Evolutionary conservation across 1,140 invertebrate genomes (phyloP).

Genomic region (Maconellicoccus hirsutus): DNA sequence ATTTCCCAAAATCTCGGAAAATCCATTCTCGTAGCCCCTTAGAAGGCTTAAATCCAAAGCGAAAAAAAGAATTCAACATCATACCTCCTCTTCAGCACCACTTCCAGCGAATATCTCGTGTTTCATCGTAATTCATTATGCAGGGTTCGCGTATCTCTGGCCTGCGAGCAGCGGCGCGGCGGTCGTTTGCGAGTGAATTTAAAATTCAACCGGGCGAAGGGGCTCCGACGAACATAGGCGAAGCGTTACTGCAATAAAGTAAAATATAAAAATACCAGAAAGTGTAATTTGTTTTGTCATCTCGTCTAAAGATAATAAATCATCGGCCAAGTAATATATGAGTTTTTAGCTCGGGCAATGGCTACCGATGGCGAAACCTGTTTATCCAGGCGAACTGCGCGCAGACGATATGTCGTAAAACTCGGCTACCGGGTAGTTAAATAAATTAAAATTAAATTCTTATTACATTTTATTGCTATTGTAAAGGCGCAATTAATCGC

Average conservation of each 20-base stretch:
- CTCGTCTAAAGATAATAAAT: slow-evolving; percentile 19
- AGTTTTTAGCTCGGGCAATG: neutral
- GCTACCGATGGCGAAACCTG: slow-evolving; percentile 10
- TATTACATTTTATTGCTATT: slow-evolving; percentile 21
- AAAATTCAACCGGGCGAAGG: too few relatives aligned
- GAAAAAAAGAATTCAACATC: too few relatives aligned
- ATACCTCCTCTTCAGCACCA: too few relatives aligned
- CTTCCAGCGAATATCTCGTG: too few relatives aligned
- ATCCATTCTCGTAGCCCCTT: too few relatives aligned
- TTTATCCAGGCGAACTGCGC: slow-evolving; percentile 10
- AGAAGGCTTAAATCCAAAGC: too few relatives aligned
- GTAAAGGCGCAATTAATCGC: slow-evolving; percentile 20
- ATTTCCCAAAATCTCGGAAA: too few relatives aligned
- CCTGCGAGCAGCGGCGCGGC: too few relatives aligned
- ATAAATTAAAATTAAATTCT: slow-evolving; percentile 23
- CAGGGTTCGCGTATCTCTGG: too few relatives aligned
- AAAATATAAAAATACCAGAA: slow-evolving; percentile 10
- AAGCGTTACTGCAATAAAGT: neutral
- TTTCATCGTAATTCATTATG: too few relatives aligned
- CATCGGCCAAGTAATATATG: slow-evolving; percentile 11
- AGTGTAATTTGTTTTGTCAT: slow-evolving; percentile 17
- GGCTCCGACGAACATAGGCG: too few relatives aligned
- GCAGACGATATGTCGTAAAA: slow-evolving; percentile 22
- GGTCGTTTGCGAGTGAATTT: too few relatives aligned
- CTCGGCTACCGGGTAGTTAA: slow-evolving; percentile 14